A percentile compares a stretch with the other conserved stretches of the same genome.
phyloP scores from a whole-genome alignment of 64 coral and sea anemone species.

The Trachythela sp. region DNA sequence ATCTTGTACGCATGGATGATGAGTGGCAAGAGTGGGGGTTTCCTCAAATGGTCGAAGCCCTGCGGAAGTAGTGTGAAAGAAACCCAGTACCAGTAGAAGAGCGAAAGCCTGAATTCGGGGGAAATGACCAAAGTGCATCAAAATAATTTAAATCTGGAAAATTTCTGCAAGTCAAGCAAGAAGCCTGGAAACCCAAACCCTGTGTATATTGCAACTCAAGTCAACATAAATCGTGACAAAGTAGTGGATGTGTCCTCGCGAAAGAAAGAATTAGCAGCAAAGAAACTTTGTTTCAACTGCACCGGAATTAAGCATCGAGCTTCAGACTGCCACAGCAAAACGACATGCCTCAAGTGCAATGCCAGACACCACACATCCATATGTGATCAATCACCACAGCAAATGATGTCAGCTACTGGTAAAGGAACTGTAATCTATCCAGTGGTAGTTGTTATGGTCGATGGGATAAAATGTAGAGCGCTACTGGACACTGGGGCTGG shows the following conservation, averaged over 20 bases:
- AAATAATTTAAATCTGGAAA: not conserved
- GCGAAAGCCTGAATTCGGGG: not conserved
- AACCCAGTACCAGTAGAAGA: not conserved
- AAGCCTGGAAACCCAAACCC: not conserved
- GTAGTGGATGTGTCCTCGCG: not conserved
- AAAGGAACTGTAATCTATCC: slow-evolving; percentile 17
- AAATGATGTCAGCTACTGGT: not conserved
- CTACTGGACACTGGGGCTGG: slow-evolving; percentile 26
- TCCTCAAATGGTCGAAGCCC: slow-evolving; percentile 12
- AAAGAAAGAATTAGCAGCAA: not conserved
- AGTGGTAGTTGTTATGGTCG: slow-evolving; percentile 22
- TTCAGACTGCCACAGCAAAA: not conserved
- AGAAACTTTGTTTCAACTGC: not conserved
- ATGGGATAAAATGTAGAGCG: slow-evolving; percentile 42
- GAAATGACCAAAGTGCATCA: not conserved
- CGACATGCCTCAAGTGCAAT: not conserved
- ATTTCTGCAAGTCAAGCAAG: not conserved
- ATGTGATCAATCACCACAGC: not conserved
- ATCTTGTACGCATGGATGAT: slow-evolving; percentile 29
- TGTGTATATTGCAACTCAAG: not conserved
- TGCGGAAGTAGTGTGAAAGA: slow-evolving; percentile 15
- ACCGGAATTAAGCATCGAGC: not conserved
- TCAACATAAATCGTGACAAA: not conserved
- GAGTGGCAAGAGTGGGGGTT: slow-evolving; percentile 35
- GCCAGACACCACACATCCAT: not conserved